Percentiles rank a stretch among this genome's conserved stretches.
These are phyloP conservation scores for Rhizomys pruinosus DNA, from an alignment of 2,113 vertebrate species.

Conservation along the genomic window DNA sequence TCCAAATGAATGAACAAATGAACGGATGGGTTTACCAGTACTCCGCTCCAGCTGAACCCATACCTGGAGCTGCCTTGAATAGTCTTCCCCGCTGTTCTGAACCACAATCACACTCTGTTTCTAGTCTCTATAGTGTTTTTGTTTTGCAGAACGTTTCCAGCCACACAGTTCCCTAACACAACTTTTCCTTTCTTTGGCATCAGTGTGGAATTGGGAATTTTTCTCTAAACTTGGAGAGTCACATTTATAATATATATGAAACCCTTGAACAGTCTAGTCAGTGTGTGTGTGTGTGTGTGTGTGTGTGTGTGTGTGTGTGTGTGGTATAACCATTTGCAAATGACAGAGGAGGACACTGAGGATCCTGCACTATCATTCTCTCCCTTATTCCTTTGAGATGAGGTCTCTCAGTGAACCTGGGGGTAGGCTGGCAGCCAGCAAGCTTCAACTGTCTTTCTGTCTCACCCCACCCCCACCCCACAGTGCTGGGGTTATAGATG, in stretches of 20 bases:
- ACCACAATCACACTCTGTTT: background rate
- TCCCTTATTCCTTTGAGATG: too few species aligned
- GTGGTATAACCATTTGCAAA: too few species aligned
- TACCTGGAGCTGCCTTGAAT: background rate
- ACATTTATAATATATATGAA: background rate
- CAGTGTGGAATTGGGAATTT: fast-evolving
- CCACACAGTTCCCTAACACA: background rate
- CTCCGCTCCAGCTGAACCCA: background rate
- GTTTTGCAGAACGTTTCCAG: background rate
- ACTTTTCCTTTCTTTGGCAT: background rate
- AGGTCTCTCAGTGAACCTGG: too few species aligned
- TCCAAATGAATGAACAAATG: background rate
- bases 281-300: too few species aligned
- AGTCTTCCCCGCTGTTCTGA: background rate
- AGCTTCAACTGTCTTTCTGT: too few species aligned
- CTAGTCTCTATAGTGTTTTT: background rate
- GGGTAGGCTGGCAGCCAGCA: too few species aligned
- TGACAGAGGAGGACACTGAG: too few species aligned
- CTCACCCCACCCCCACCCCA: too few species aligned
- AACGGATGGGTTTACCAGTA: background rate
- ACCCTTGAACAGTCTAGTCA: background rate
- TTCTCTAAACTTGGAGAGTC: background rate
- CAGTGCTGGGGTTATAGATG: too few species aligned
- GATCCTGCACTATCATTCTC: too few species aligned
- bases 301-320: too few species aligned